phyloP scores from a whole-genome alignment of 2,888 invertebrate species.

The Noctua janthe region DNA sequence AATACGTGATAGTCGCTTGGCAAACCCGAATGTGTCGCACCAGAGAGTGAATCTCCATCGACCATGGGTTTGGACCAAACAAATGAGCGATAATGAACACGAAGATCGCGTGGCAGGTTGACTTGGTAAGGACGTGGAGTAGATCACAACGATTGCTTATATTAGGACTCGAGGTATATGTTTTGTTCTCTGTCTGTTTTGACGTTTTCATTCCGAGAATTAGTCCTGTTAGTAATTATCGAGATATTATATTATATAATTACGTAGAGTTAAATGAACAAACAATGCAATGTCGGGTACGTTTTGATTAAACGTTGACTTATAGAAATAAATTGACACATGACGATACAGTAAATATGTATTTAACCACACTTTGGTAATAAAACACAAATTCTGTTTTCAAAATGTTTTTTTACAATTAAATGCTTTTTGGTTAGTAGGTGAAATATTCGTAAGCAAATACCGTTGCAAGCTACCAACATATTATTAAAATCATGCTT shows the following conservation, averaged over 20 bases:
- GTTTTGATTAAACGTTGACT: not conserved
- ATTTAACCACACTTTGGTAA: not conserved
- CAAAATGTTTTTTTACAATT: not conserved
- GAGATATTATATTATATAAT: not conserved
- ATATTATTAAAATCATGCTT: conserved; percentile 26
- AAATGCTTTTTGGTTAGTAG: not conserved
- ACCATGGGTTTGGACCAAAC: not conserved
- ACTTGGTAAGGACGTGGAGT: not conserved
- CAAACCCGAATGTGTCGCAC: not conserved
- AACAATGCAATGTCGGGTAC: not conserved
- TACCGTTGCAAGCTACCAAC: conserved; percentile 2
- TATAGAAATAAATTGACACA: not conserved
- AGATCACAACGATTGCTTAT: not conserved
- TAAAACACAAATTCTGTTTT: not conserved
- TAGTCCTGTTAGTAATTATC: not conserved
- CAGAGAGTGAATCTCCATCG: too few species aligned
- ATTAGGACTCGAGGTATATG: not conserved
- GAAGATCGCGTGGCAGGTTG: not conserved
- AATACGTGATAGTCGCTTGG: not conserved
- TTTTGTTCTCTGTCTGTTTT: conserved; percentile 8
- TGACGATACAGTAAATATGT: not conserved
- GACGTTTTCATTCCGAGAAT: not conserved
- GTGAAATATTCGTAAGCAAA: not conserved
- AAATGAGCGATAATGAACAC: not conserved
- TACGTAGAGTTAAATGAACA: not conserved